These are phyloP conservation scores for Plectropomus leopardus DNA, from an alignment of 2,113 vertebrate species.

Conservation along the genomic window DNA sequence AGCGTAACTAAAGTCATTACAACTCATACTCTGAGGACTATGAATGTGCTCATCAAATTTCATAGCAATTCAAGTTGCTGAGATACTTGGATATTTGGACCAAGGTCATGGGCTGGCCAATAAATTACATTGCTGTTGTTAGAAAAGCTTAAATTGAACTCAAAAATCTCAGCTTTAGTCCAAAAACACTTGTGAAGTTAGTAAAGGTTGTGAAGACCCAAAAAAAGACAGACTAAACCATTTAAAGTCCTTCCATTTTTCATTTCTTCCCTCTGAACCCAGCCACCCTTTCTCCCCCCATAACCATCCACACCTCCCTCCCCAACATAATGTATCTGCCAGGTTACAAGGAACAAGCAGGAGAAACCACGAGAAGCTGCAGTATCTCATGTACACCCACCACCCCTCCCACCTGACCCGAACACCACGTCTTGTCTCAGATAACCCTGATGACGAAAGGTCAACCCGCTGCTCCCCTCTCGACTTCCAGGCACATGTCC, in stretches of 20 bases:
- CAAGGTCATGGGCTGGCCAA: background rate
- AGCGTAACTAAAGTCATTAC: no score
- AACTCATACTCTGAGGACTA: background rate
- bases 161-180: background rate
- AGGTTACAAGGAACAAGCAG: constrained; percentile 6
- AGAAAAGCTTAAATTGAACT: no score
- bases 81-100: background rate
- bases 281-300: background rate
- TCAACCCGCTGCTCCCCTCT: constrained; percentile 45
- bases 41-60: background rate
- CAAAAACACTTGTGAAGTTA: no score
- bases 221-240: background rate
- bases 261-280: background rate
- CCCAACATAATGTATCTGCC: background rate
- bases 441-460: constrained; percentile 58
- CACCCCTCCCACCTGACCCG: constrained; percentile 12
- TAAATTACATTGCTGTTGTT: background rate
- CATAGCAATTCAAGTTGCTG: background rate
- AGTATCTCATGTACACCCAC: constrained; percentile 28
- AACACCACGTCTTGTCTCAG: constrained; percentile 36
- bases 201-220: no score
- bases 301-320: background rate
- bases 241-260: background rate
- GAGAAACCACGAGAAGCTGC: background rate
- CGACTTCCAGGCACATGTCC: constrained; percentile 39